Percentiles rank a stretch among this genome's conserved stretches.
These are phyloP conservation scores for Ictidomys tridecemlineatus DNA, from an alignment of 2,113 vertebrate genomes.

Conservation along the genomic window DNA sequence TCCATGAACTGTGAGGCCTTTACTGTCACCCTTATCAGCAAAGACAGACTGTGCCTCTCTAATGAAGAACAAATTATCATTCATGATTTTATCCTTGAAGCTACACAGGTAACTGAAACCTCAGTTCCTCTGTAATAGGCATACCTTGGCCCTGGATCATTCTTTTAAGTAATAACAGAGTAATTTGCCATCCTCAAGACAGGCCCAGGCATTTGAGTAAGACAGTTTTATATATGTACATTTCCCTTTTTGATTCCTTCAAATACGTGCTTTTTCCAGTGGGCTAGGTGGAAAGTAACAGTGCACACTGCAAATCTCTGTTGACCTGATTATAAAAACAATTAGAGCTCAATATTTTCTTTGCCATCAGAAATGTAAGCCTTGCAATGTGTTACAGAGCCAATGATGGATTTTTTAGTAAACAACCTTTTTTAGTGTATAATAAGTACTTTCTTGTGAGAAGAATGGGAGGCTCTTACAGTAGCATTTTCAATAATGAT, in stretches of 20 bases:
- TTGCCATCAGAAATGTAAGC: constrained; percentile 43
- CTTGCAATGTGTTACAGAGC: background rate
- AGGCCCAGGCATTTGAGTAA: background rate
- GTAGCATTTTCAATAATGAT: background rate
- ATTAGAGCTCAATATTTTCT: background rate
- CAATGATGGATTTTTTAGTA: background rate
- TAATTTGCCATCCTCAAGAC: background rate
- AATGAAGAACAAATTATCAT: constrained; percentile 99
- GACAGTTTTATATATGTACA: constrained; percentile 29
- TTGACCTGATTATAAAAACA: constrained; percentile 60
- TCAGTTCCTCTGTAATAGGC: background rate
- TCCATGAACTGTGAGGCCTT: constrained; percentile 99
- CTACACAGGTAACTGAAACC: constrained; percentile 94
- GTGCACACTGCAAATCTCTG: background rate
- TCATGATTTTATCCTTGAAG: constrained; percentile 99
- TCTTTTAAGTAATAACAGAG: background rate
- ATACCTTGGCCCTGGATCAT: background rate
- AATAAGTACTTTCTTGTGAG: background rate
- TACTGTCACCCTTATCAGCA: constrained; percentile 99
- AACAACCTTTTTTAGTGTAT: background rate
- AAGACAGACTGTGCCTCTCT: constrained; percentile 98
- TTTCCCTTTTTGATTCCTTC: constrained; percentile 30
- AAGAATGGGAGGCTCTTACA: background rate
- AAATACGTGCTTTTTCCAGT: constrained; percentile 67
- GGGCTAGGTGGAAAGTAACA: constrained; percentile 16